These are phyloP conservation scores for Myotis daubentonii DNA, from an alignment of 2,797 vertebrate genomes.

Conservation along the genomic window DNA sequence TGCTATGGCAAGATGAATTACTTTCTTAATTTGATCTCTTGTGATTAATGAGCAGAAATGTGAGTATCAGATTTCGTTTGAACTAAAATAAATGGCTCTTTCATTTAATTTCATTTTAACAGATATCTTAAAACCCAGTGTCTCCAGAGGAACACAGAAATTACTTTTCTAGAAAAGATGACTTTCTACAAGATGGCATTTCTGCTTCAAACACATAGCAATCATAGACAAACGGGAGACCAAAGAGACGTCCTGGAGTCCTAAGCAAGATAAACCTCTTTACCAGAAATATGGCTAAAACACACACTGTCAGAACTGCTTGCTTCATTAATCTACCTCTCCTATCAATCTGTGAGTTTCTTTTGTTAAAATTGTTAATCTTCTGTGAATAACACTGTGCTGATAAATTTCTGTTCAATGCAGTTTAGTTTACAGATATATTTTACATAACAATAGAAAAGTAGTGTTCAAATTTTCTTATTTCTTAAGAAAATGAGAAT, in stretches of 20 bases:
- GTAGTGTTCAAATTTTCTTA: not conserved
- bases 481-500: not conserved
- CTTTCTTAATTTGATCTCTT: conserved; percentile 56
- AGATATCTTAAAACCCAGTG: conserved; percentile 43
- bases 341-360: not conserved
- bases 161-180: conserved; percentile 19
- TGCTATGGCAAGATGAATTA: not conserved
- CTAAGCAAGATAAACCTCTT: not conserved
- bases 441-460: not conserved
- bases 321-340: not conserved
- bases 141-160: conserved; percentile 16
- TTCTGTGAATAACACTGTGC: not conserved
- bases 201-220: not conserved
- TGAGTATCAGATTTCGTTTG: not conserved
- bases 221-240: not conserved
- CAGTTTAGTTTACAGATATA: not conserved
- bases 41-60: conserved; percentile 40
- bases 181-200: not conserved
- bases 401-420: not conserved
- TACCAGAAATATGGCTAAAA: not conserved
- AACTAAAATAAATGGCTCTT: conserved; percentile 55
- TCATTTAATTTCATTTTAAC: conserved; percentile 52
- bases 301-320: not conserved
- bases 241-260: not conserved
- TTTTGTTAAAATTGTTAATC: not conserved